Base-by-base conservation (phyloP, 2,888 invertebrate species). In the Drosophila colorata region DNA sequence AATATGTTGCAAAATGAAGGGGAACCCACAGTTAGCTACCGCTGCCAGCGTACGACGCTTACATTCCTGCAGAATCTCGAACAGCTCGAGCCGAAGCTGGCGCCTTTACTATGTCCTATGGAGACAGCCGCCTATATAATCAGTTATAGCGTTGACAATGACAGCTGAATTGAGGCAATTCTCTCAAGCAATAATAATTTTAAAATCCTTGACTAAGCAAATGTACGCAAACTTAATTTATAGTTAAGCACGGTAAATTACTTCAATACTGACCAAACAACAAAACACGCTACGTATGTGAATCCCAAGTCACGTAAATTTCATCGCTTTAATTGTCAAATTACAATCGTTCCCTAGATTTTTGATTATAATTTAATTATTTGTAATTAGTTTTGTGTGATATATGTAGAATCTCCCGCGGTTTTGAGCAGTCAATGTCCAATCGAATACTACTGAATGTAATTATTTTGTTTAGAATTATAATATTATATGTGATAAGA, bases 31-130 rank as follows among this genome's bases (percentile, higher is more conserved):
- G 60, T 75, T 0, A 71, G 83, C 13, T 4, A 48, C 6, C 48
- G 28, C 9, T 89, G 92, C 35, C 88, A 91, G 75, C 75, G 92
- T 80, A 88, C 91, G 3, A 87, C 90, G 1, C 71, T 92, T 7
- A 92, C 92, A 44, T 90, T 92, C 77, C 84, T 92, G 35, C 87
- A 90, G 52, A 81, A 78, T 33, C 66, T 88, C 37, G 74, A 88
- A 11, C 61, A 74, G 16, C 69, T 80, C 33, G 79, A 82, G 2
- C 64, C 77, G 7, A 90, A 90, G 43, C 76, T 77, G 55, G 80
- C 91, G 16, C 84, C 84, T 0, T 69, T 77, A 11, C 64, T 92
- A 13, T 92, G 92, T 59, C 90, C 92, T 2, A 92, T 92, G 92
- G 92, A 92, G 44, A 86, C 92, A 37, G 89, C 89, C 67, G 92